Evolutionary conservation across 1,140 invertebrate species (phyloP), one percentile per base, ranked within the genome.

Genomic region (Drosophila lini): DNA sequence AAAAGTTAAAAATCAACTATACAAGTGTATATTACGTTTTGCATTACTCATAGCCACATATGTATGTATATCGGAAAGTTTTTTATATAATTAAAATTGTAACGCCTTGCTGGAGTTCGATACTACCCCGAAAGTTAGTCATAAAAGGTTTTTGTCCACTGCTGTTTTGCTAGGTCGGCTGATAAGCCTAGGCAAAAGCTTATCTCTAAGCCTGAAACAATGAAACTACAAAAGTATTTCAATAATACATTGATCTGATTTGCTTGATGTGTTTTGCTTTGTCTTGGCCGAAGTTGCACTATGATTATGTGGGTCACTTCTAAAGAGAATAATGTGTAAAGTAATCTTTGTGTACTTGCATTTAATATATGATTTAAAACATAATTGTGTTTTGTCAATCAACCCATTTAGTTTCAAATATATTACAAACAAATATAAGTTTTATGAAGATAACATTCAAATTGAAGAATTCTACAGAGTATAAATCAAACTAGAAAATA

Each of bases 141-240:
- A 74, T 52, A 74, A 62, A 74, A 74, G 36, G 36, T 53, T 52
- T 50, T 45, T 53, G 16, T 16, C 34, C 41, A n/a, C 55, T 48
- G 38, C 11, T 15, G 15, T 42, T 60, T 55, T 32, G 16, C 31
- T 34, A 5, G 47, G 10, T 16, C 5, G 67, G 16, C 10, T 38
- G 34, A 76, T 75, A 58, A 58, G 52, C 41, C 10, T 22, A 28
- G 25, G 16, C 55, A 31, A 34, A 48, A 48, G 53, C 62, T 85
- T 85, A 85, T 85, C 81, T 44, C 10, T 13, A 38, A n/a, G 32
- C 32, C 34, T 16, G 4, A 61, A 86, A 86, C 81, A 85, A 85
- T 86, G 61, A 40, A 48, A 52, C 6, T 34, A 7, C n/a, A 8
- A 19, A 8, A 53, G 3, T 41, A 28, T 36, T 64, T 38, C 25